phyloP scores from a whole-genome alignment of 2,797 vertebrate genomes.

The Premnoplex brunnescens region DNA sequence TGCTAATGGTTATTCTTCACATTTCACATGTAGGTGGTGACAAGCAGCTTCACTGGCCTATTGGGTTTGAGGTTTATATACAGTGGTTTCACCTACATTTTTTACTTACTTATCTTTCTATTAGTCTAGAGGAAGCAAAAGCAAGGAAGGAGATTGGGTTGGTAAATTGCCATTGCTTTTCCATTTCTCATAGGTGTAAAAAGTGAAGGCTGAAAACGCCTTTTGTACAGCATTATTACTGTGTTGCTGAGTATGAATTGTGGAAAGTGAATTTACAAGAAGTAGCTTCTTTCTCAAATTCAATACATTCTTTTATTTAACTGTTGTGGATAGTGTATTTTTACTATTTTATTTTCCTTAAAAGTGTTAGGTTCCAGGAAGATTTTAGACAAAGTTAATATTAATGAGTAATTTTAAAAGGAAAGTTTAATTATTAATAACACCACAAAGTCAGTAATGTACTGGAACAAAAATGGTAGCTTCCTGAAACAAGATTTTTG shows the following conservation, averaged over 20 bases:
- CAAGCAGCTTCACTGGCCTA: not conserved
- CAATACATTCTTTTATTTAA: conserved; percentile 41
- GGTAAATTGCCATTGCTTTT: conserved; percentile 5
- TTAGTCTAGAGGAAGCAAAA: not conserved
- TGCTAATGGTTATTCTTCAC: not conserved
- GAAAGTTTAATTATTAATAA: conserved; percentile 51
- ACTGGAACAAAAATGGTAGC: not conserved
- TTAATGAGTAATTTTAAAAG: conserved; percentile 37
- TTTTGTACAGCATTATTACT: not conserved
- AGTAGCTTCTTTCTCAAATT: conserved; percentile 23
- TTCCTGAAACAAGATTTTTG: conserved; percentile 24
- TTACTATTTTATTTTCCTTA: conserved; percentile 34
- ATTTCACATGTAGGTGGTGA: not conserved
- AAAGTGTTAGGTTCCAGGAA: conserved; percentile 46
- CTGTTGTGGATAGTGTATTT: conserved; percentile 23
- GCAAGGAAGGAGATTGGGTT: not conserved
- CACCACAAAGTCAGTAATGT: conserved; percentile 17
- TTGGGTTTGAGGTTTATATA: not conserved
- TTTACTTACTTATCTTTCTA: not conserved
- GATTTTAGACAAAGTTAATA: conserved; percentile 58
- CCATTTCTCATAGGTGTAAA: not conserved
- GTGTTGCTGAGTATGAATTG: not conserved
- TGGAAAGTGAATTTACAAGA: conserved; percentile 20
- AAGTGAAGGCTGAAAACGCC: not conserved
- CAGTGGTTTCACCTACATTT: not conserved